Evolutionary conservation across 2,888 invertebrate genomes (phyloP).

Genomic region (Hecatera dysodea): DNA sequence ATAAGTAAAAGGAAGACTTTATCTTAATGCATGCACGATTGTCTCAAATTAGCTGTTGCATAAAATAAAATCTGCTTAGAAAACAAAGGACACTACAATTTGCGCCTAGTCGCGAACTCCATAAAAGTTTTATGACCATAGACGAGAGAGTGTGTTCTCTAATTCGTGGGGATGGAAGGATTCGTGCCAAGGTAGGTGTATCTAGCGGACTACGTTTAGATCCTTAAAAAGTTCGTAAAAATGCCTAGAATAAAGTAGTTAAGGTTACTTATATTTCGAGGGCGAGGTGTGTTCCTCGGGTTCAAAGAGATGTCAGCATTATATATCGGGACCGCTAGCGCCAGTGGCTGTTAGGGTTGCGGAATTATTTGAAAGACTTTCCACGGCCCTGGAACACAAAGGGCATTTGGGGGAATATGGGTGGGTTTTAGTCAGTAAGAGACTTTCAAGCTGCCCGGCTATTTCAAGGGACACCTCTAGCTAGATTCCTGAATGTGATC

Average conservation of each 20-base stretch:
- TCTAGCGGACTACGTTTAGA: not conserved
- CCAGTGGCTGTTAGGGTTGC: no score
- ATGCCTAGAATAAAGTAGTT: not conserved
- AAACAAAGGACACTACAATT: conserved; percentile 22
- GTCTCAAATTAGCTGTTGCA: not conserved
- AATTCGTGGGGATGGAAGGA: not conserved
- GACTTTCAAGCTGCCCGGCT: no score
- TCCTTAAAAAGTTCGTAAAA: not conserved
- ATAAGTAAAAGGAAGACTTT: not conserved
- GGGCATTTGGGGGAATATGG: no score
- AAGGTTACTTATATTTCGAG: no score
- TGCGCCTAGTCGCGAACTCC: conserved; percentile 17
- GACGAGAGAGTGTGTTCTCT: conserved; percentile 21
- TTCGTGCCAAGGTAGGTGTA: no score
- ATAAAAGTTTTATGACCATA: conserved; percentile 22
- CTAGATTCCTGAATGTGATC: not conserved
- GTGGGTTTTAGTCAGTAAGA: no score
- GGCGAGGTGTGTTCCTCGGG: no score
- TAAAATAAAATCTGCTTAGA: not conserved
- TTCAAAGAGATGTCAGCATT: no score
- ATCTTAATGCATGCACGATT: not conserved
- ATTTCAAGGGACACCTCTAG: not conserved
- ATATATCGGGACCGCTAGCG: no score
- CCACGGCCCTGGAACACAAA: no score
- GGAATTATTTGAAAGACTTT: no score